phyloP scores from a whole-genome alignment of 2,888 invertebrate genomes.

The Erebia epiphron region DNA sequence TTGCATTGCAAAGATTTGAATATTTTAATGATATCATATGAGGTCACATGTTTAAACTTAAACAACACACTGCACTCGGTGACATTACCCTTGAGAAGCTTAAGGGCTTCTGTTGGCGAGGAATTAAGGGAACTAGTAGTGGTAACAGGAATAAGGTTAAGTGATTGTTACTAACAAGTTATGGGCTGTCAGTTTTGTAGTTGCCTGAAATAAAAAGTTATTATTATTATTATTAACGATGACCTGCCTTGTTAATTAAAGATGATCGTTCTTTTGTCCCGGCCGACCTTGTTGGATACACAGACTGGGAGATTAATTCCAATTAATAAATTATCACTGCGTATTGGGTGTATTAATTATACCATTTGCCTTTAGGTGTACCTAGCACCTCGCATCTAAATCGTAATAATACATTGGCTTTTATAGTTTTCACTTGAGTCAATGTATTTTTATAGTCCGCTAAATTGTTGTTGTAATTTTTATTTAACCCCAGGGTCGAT shows the following conservation, averaged over 20 bases:
- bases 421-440: slow-evolving; percentile 36
- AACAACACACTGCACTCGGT: too few species aligned
- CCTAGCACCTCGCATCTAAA: not conserved
- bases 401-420: slow-evolving; percentile 21
- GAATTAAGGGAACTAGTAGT: too few species aligned
- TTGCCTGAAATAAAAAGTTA: too few species aligned
- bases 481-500: not conserved
- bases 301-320: slow-evolving; percentile 23
- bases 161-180: too few species aligned
- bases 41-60: too few species aligned
- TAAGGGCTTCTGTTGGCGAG: too few species aligned
- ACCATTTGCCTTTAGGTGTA: not conserved
- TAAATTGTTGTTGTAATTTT: slow-evolving; percentile 21
- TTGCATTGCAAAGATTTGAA: too few species aligned
- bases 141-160: too few species aligned
- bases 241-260: slow-evolving; percentile 41
- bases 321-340: slow-evolving; percentile 6
- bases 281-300: slow-evolving; percentile 41
- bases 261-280: slow-evolving; percentile 50
- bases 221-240: too few species aligned
- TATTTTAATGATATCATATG: too few species aligned
- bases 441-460: slow-evolving; percentile 39
- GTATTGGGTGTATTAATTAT: not conserved
- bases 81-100: too few species aligned
- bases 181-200: too few species aligned